Percentiles rank a stretch among this genome's conserved stretches.
Conservation (phyloP, 2,888 invertebrate species). For the Eristalinus sepulchralis region DNA sequence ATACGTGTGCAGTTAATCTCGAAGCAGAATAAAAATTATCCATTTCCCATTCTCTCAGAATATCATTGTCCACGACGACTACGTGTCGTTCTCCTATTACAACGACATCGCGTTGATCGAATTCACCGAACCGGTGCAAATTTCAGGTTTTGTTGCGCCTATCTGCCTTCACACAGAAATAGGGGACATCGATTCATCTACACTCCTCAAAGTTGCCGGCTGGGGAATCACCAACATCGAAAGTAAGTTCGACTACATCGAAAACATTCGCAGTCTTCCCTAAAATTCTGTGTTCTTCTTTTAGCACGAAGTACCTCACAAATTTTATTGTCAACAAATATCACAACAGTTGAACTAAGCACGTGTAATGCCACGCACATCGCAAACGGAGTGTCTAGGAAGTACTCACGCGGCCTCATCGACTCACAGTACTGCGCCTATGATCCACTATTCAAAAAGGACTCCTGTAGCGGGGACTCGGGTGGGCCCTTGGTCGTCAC, state of each 20-base stretch:
- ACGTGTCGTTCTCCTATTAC: conserved; percentile 73
- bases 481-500: conserved; percentile 72
- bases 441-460: conserved; percentile 62
- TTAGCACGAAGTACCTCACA: conserved; percentile 67
- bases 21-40: not conserved
- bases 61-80: conserved; percentile 74
- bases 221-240: conserved; percentile 74
- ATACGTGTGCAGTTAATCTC: not conserved
- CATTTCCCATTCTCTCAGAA: conserved; percentile 70
- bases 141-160: conserved; percentile 68
- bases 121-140: conserved; percentile 35
- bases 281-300: conserved; percentile 24
- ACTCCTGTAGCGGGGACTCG: conserved; percentile 73
- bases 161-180: conserved; percentile 74
- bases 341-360: conserved; percentile 62
- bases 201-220: conserved; percentile 75
- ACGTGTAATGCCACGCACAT: conserved; percentile 66
- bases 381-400: conserved; percentile 25
- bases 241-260: not conserved
- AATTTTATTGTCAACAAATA: conserved; percentile 69
- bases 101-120: not conserved
- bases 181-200: conserved; percentile 73
- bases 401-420: conserved; percentile 53
- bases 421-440: conserved; percentile 72
- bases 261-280: conserved; percentile 30